Evolutionary conservation across 2,113 vertebrate species (phyloP).

Genomic region (Brevimyrus niger): DNA sequence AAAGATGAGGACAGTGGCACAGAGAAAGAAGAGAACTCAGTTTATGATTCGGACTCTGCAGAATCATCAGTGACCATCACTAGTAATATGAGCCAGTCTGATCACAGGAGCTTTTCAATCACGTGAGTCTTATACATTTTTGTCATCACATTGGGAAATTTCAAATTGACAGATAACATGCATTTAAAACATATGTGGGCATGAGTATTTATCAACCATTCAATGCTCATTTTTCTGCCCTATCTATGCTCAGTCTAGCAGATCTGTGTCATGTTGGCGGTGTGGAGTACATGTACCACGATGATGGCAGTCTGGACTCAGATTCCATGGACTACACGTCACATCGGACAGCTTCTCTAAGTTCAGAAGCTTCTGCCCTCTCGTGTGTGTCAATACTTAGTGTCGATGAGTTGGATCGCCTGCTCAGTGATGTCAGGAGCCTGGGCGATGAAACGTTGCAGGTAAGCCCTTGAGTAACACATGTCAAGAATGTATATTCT

Average conservation of each 20-base stretch:
- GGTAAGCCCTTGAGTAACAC: constrained; percentile 37
- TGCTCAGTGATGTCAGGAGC: constrained; percentile 58
- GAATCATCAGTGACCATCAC: constrained; percentile 61
- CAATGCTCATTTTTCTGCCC: background rate
- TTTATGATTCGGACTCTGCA: constrained; percentile 61
- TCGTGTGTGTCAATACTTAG: constrained; percentile 62
- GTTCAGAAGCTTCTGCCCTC: constrained; percentile 58
- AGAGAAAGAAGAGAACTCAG: constrained; percentile 52
- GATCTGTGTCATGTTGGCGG: constrained; percentile 62
- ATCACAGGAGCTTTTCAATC: constrained; percentile 57
- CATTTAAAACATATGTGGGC: background rate
- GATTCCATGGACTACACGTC: constrained; percentile 17
- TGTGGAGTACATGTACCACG: constrained; percentile 44
- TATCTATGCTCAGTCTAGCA: constrained; percentile 46
- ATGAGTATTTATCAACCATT: background rate
- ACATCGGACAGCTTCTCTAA: constrained; percentile 49
- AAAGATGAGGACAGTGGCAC: constrained; percentile 49
- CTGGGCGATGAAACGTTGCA: constrained; percentile 53
- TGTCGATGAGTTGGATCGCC: constrained; percentile 58
- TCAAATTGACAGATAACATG: background rate
- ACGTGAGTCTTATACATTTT: constrained; percentile 44
- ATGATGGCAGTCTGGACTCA: constrained; percentile 34
- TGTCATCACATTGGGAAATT: background rate
- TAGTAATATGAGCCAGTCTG: constrained; percentile 59
- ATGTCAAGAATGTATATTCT: background rate